Evolutionary conservation across 2,797 vertebrate species (phyloP).

Genomic region (Prunella strophiata): DNA sequence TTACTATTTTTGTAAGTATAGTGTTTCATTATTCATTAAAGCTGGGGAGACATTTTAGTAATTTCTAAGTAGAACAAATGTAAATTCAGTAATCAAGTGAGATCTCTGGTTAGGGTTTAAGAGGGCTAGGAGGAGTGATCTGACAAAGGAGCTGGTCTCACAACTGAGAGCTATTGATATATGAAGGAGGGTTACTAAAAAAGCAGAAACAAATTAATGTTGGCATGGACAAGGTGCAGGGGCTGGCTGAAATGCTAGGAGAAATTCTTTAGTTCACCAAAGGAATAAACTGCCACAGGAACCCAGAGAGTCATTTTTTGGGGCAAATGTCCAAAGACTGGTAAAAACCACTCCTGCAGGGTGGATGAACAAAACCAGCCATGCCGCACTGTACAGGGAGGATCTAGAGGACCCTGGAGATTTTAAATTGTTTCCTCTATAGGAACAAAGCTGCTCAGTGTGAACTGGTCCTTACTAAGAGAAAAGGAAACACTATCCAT

Average conservation of each 20-base stretch:
- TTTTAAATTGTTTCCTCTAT: not conserved
- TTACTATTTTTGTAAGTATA: constrained; percentile 43
- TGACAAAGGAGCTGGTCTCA: not conserved
- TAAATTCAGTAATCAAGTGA: not conserved
- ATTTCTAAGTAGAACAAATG: constrained; percentile 21
- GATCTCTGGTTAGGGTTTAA: not conserved
- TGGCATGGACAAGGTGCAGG: not conserved
- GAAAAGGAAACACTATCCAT: not conserved
- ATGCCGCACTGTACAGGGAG: not conserved
- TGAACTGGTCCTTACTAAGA: not conserved
- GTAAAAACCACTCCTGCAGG: not conserved
- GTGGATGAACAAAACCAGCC: not conserved
- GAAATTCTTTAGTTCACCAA: not conserved
- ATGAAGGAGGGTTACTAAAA: not conserved
- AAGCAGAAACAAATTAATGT: not conserved
- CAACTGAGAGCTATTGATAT: not conserved
- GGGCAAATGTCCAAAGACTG: not conserved
- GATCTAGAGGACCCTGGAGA: not conserved
- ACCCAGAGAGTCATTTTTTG: not conserved
- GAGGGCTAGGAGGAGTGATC: not conserved
- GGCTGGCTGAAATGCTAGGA: not conserved
- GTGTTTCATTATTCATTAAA: constrained; percentile 49
- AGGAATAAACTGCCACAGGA: not conserved
- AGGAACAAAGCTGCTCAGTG: not conserved
- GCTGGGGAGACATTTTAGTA: constrained; percentile 16